Conservation (phyloP, 2,113 vertebrate species). For the Sitta europaea region DNA sequence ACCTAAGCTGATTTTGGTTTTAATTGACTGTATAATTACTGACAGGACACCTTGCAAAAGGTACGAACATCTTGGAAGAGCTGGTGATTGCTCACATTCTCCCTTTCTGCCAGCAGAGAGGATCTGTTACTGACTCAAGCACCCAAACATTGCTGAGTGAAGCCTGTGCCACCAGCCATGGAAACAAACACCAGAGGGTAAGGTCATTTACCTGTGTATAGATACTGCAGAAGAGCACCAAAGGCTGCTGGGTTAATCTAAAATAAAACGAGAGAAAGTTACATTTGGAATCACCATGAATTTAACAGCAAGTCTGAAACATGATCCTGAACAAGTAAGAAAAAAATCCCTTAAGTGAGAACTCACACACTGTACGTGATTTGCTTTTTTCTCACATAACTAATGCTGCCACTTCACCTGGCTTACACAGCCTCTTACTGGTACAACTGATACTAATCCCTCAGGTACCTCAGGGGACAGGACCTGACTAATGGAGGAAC, state of each 20-base stretch:
- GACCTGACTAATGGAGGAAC: neutral
- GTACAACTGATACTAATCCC: neutral
- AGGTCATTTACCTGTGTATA: conserved; percentile 87
- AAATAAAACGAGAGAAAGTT: conserved; percentile 38
- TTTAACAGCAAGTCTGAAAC: neutral
- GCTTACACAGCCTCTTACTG: neutral
- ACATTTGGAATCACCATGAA: neutral
- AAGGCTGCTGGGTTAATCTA: conserved; percentile 95
- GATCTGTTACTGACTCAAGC: neutral
- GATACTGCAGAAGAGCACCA: conserved; percentile 88
- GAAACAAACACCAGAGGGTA: neutral
- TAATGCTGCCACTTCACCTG: neutral
- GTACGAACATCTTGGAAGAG: neutral
- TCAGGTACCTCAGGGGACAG: neutral
- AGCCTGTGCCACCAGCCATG: neutral
- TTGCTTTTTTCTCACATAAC: neutral
- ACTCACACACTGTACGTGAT: neutral
- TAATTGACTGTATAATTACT: neutral
- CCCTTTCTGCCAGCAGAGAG: neutral
- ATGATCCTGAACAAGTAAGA: neutral
- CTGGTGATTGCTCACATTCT: neutral
- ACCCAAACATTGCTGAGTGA: neutral
- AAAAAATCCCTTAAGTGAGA: neutral
- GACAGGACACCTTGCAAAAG: conserved; percentile 7
- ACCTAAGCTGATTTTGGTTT: neutral